Evolutionary conservation across 2,888 invertebrate genomes (phyloP), one percentile per base, ranked within the genome.

Genomic region (Salticus scenicus): DNA sequence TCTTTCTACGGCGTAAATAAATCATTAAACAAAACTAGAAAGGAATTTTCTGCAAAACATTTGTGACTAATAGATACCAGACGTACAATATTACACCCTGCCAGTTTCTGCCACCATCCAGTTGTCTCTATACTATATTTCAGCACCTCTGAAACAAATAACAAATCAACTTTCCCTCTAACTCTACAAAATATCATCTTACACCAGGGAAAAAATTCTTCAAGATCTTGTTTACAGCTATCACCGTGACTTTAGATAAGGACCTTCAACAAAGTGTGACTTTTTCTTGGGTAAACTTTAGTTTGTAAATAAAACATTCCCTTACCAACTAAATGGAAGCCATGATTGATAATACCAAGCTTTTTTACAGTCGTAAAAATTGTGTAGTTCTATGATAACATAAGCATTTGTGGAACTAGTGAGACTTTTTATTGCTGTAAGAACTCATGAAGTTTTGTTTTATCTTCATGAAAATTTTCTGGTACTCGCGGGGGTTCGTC

Each of bases 141-240:
- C 57, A 57, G 4, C 57, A 57, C 24, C 57, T 57, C 47, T 17
- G n/a, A 24, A 57, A 57, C 57, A 57, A 57, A 24, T 24, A 24
- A 17, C 14, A 57, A 24, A n/a, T n/a, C n/a, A n/a, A 57, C 17
- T 47, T 47, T 47, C 42, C 57, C 17, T 24, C 57, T 7, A 37
- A 57, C 24, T 24, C 24, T 12, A 12, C 57, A 20, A 24, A n/a
- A 57, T 20, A 8, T 57, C 57, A 24, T 24, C 24, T 57, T 57
- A 24, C 57, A 24, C 24, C 57, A 24, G 24, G 24, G 2, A 57
- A 24, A n/a, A 17, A n/a, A 57, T 57, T 57, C 57, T 17, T 17
- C 20, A 17, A 57, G 2, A 24, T 57, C 24, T 70, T 69, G 73
- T 80, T 80, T 80, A 80, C 78, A 67, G 31, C 47, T 51, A 47